Percentiles rank a stretch among this genome's conserved stretches.
Evolutionary conservation across 1,140 invertebrate species (phyloP).

Genomic region (Anagrus nilaparvatae): DNA sequence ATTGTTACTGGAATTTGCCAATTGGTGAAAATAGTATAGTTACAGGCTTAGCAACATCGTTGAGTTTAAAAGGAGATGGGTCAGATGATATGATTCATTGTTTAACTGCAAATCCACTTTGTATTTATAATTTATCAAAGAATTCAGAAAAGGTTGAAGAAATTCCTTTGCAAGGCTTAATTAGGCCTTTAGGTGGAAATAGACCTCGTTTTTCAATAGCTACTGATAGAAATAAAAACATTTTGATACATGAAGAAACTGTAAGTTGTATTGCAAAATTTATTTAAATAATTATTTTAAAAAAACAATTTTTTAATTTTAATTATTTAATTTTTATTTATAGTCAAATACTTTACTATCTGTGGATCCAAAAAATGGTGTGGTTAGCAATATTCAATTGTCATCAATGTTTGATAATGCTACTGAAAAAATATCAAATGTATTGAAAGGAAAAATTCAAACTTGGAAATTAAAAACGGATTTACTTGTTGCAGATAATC

Average conservation of each 20-base stretch:
- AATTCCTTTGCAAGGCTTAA: conserved; percentile 26
- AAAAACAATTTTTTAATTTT: background rate
- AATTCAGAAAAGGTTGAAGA: conserved; percentile 28
- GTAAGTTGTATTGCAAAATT: conserved; percentile 23
- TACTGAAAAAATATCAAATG: conserved; percentile 27
- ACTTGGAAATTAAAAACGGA: conserved; percentile 31
- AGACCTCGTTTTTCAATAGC: conserved; percentile 25
- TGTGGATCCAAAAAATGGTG: conserved; percentile 25
- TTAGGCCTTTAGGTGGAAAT: conserved; percentile 18
- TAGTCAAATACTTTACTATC: conserved; percentile 31
- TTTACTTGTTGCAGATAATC: conserved; percentile 24
- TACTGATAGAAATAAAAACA: conserved; percentile 23
- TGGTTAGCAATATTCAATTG: conserved; percentile 24
- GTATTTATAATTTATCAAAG: conserved; percentile 39
- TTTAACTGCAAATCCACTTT: conserved; percentile 44
- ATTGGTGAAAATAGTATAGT: conserved; percentile 43
- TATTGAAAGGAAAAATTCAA: conserved; percentile 20
- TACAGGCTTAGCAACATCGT: conserved; percentile 41
- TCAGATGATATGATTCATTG: conserved; percentile 42
- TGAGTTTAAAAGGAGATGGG: conserved; percentile 28
- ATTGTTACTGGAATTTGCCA: conserved; percentile 48
- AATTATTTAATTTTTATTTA: conserved; percentile 14
- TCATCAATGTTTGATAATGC: conserved; percentile 31
- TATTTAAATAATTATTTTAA: background rate
- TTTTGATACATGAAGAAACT: conserved; percentile 35